These are phyloP conservation scores for Rhynchopsitta pachyrhyncha DNA, from an alignment of 2,113 vertebrate species.

Conservation along the genomic window DNA sequence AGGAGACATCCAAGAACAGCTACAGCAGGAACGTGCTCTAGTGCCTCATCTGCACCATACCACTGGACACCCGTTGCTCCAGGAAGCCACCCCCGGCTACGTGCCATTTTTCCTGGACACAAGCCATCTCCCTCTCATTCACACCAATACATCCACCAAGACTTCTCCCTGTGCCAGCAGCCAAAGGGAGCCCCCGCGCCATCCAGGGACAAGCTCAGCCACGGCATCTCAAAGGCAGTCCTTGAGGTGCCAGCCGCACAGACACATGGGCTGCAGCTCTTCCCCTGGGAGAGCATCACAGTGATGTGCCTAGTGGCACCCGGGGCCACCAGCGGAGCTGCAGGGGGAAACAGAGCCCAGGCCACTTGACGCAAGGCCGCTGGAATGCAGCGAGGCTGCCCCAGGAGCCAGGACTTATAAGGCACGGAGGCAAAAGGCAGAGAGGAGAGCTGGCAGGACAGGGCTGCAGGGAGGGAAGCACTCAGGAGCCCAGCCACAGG, in stretches of 20 bases:
- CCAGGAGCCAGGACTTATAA: constrained; percentile 73
- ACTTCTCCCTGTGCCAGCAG: neutral
- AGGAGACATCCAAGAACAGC: neutral
- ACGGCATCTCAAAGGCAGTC: neutral
- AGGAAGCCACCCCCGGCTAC: neutral
- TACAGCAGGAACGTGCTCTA: neutral
- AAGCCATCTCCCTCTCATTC: neutral
- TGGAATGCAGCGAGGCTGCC: constrained; percentile 67
- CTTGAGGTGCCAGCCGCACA: neutral
- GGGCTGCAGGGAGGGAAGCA: neutral
- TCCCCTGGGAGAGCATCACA: neutral
- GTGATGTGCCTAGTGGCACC: neutral
- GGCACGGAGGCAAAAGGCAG: constrained; percentile 17
- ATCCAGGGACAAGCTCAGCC: neutral
- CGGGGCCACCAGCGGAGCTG: accelerated
- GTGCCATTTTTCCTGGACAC: neutral
- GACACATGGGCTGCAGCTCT: neutral
- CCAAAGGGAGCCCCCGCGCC: accelerated
- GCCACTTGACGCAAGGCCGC: constrained; percentile 61
- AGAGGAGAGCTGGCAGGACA: neutral
- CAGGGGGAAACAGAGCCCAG: neutral
- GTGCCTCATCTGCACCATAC: neutral
- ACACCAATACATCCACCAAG: accelerated
- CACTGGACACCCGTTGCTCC: accelerated
- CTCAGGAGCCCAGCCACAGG: accelerated